Conservation (phyloP, 2,113 vertebrate species). For the Peucedramus taeniatus region DNA sequence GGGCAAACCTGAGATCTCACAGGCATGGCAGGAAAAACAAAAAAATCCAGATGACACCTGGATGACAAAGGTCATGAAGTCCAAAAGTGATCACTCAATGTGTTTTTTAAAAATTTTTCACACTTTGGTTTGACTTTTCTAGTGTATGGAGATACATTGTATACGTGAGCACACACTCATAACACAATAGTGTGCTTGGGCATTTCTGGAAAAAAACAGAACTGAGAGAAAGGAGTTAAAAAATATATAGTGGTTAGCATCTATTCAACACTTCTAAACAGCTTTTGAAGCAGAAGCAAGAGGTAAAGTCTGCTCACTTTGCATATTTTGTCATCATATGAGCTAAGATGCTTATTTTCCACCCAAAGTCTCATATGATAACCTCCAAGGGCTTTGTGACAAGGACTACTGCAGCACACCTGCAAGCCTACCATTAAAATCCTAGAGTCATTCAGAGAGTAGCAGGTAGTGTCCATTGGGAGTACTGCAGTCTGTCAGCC, state of each 20-base stretch:
- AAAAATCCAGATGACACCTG: not conserved
- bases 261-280: not conserved
- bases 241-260: not conserved
- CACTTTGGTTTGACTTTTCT: not conserved
- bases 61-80: not conserved
- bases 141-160: not conserved
- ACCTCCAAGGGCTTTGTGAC: not conserved
- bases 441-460: not conserved
- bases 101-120: not conserved
- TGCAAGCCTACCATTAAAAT: not conserved
- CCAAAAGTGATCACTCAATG: not conserved
- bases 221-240: not conserved
- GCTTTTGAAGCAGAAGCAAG: not conserved
- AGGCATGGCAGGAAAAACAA: not conserved
- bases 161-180: not conserved
- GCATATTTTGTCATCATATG: not conserved
- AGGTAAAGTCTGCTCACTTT: not conserved
- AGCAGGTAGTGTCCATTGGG: rapidly evolving
- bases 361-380: not conserved
- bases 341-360: not conserved
- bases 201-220: not conserved
- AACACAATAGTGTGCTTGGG: not conserved
- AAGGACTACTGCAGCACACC: not conserved
- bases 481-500: not conserved
- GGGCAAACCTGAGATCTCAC: not conserved